Percentiles rank a stretch among this genome's conserved stretches.
phyloP scores from a whole-genome alignment of 2,113 vertebrate species.

The Euleptes europaea region DNA sequence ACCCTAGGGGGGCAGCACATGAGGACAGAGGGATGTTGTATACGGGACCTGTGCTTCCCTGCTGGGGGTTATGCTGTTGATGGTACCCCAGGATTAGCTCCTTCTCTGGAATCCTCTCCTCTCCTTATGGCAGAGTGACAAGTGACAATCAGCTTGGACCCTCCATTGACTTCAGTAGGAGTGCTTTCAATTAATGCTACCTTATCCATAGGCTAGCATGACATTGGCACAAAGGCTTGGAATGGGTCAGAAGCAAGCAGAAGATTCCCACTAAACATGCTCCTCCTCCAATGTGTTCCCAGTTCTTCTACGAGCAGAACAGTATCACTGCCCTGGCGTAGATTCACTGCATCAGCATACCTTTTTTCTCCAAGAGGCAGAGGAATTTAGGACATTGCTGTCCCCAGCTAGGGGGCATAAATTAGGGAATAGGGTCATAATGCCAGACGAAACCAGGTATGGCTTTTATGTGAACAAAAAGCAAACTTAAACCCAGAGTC shows the following conservation, averaged over 20 bases:
- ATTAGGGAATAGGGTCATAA: neutral
- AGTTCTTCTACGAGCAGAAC: neutral
- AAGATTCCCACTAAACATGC: neutral
- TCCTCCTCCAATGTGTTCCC: too few species aligned
- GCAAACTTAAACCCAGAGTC: neutral
- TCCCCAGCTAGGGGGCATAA: neutral
- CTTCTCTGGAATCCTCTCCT: neutral
- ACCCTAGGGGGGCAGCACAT: too few species aligned
- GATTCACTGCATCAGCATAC: neutral
- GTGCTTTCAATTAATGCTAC: neutral
- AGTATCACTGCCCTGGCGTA: neutral
- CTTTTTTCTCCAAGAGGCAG: neutral
- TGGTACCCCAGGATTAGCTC: too few species aligned
- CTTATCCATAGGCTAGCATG: neutral
- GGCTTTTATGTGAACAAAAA: neutral
- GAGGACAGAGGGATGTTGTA: neutral
- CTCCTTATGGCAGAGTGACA: neutral
- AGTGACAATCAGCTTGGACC: neutral
- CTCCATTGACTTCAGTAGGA: neutral
- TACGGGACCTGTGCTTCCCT: neutral
- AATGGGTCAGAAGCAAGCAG: neutral
- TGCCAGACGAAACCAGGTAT: neutral
- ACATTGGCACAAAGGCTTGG: neutral
- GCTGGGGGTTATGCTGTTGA: neutral
- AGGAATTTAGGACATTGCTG: neutral